Evolutionary conservation across 2,888 invertebrate genomes (phyloP).

Genomic region (Eupithecia abbreviata): DNA sequence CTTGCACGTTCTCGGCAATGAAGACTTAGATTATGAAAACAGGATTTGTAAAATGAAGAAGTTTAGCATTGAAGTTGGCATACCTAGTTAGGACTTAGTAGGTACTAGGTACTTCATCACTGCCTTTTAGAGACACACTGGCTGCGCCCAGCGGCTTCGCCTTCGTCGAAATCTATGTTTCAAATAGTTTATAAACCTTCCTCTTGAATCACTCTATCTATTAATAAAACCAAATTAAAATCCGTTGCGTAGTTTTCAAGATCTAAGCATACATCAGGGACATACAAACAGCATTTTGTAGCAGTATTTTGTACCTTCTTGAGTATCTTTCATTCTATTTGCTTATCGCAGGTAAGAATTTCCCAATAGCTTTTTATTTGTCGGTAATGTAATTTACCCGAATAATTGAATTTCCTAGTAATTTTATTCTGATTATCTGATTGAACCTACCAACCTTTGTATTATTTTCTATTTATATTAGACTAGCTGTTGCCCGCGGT

Average conservation of each 20-base stretch:
- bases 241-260: too few relatives aligned
- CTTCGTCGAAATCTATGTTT: too few relatives aligned
- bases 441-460: neutral
- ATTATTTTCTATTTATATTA: neutral
- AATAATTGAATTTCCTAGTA: neutral
- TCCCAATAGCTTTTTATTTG: neutral
- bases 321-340: neutral
- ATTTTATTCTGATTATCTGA: neutral
- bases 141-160: too few relatives aligned
- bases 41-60: slow-evolving; percentile 10
- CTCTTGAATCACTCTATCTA: too few relatives aligned
- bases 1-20: slow-evolving; percentile 15
- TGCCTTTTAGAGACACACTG: slow-evolving; percentile 12
- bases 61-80: neutral
- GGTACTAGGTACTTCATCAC: neutral
- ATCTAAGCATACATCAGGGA: too few relatives aligned
- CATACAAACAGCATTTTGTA: too few relatives aligned
- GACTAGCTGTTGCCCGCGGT: neutral
- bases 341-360: neutral
- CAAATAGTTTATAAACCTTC: too few relatives aligned
- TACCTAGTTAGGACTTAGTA: neutral
- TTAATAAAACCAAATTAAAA: too few relatives aligned
- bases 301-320: neutral
- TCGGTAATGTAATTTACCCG: neutral
- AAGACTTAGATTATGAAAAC: slow-evolving; percentile 17